phyloP scores from a whole-genome alignment of 2,888 invertebrate species.

The Oligia strigilis region DNA sequence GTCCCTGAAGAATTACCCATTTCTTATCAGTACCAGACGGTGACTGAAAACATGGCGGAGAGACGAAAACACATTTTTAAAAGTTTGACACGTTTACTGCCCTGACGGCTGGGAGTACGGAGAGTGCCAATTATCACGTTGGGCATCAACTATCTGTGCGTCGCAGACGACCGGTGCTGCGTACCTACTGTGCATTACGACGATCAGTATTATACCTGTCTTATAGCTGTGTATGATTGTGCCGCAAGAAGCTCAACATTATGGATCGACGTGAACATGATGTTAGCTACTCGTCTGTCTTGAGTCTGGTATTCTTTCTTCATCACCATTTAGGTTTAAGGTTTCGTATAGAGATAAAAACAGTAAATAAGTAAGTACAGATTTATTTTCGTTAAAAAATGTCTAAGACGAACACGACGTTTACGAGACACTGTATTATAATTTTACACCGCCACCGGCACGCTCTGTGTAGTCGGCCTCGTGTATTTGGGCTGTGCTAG shows the following conservation, averaged over 20 bases:
- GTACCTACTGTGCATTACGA: conserved; percentile 25
- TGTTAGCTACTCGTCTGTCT: conserved; percentile 12
- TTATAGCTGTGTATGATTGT: neutral
- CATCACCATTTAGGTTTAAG: neutral
- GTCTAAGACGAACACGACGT: neutral
- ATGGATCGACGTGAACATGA: conserved; percentile 14
- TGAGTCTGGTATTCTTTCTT: conserved; percentile 11
- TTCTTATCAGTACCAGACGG: conserved; percentile 59
- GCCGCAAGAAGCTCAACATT: neutral
- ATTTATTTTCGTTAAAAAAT: neutral
- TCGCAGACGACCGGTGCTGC: conserved; percentile 38
- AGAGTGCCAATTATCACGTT: conserved; percentile 60
- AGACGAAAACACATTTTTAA: conserved; percentile 53
- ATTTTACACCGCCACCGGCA: conserved; percentile 5
- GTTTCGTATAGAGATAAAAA: neutral
- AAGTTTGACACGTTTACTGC: conserved; percentile 51
- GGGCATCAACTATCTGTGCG: conserved; percentile 34
- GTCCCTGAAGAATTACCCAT: too few species aligned
- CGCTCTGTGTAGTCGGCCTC: neutral
- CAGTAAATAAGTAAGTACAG: neutral
- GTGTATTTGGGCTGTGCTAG: conserved; percentile 20
- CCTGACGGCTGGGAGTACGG: conserved; percentile 40
- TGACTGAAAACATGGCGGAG: conserved; percentile 39
- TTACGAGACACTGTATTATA: neutral
- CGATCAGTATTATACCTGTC: conserved; percentile 25